Conservation (phyloP, 2,113 vertebrate genomes). For the Mionectes macconnelli region DNA sequence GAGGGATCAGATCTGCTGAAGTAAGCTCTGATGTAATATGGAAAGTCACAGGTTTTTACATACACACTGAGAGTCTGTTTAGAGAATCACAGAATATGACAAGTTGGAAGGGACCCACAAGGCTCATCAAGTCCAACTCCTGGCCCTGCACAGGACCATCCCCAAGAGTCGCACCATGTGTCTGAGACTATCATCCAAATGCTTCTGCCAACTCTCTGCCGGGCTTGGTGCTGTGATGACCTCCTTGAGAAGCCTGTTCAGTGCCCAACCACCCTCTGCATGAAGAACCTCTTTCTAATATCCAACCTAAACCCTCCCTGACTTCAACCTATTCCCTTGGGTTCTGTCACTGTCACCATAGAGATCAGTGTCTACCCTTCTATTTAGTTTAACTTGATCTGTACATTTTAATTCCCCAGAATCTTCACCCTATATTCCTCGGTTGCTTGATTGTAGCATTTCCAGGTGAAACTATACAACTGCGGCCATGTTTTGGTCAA, state of each 20-base stretch:
- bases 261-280: not conserved
- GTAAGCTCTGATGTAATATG: not conserved
- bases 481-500: not conserved
- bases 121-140: not conserved
- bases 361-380: not conserved
- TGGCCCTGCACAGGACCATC: not conserved
- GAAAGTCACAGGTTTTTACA: not conserved
- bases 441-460: not conserved
- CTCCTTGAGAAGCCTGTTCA: not conserved
- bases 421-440: not conserved
- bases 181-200: not conserved
- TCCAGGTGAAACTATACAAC: not conserved
- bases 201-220: not conserved
- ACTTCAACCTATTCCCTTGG: not conserved
- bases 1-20: not conserved
- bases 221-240: not conserved
- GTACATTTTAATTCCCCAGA: not conserved
- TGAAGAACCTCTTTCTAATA: not conserved
- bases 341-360: not conserved
- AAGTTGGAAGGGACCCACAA: not conserved
- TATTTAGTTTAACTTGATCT: not conserved
- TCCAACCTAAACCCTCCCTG: not conserved
- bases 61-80: not conserved
- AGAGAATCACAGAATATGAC: not conserved
- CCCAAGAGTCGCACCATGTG: not conserved